Evolutionary conservation across 2,888 invertebrate genomes (phyloP).

Genomic region (Cheilosia variabilis): DNA sequence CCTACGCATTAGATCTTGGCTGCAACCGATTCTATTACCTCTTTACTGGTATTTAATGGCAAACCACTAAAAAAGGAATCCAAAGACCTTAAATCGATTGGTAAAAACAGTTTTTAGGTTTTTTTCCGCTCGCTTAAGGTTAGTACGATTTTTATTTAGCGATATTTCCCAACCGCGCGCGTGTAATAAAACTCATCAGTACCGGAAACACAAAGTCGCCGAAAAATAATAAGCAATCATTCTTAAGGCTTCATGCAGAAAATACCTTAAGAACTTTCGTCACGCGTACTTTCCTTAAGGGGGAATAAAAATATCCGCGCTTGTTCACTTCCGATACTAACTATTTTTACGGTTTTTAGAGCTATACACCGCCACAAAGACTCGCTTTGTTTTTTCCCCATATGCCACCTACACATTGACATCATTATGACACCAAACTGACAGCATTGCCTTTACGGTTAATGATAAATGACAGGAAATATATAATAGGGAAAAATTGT

Average conservation of each 20-base stretch:
- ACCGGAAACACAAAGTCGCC: neutral
- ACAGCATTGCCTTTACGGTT: slow-evolving; percentile 47
- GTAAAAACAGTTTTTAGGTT: too few relatives aligned
- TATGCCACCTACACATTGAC: slow-evolving; percentile 5
- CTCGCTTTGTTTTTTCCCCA: neutral
- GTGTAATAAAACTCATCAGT: too few relatives aligned
- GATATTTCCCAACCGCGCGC: too few relatives aligned
- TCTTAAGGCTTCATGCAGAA: neutral
- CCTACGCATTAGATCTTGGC: too few relatives aligned
- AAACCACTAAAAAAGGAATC: too few relatives aligned
- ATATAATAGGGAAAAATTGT: slow-evolving; percentile 39
- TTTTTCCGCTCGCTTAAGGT: too few relatives aligned
- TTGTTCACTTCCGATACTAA: neutral
- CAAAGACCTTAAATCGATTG: too few relatives aligned
- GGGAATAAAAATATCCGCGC: neutral
- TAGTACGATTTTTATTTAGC: too few relatives aligned
- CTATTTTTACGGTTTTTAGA: neutral
- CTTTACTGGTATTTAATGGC: too few relatives aligned
- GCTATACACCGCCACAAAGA: neutral
- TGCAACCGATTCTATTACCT: too few relatives aligned
- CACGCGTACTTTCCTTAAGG: neutral
- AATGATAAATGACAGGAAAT: slow-evolving; percentile 65
- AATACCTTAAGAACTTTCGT: neutral
- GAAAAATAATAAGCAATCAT: neutral
- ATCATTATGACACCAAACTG: slow-evolving; percentile 39